Base-by-base conservation (phyloP, 2,888 invertebrate species). In the Drosophila kuntzei region DNA sequence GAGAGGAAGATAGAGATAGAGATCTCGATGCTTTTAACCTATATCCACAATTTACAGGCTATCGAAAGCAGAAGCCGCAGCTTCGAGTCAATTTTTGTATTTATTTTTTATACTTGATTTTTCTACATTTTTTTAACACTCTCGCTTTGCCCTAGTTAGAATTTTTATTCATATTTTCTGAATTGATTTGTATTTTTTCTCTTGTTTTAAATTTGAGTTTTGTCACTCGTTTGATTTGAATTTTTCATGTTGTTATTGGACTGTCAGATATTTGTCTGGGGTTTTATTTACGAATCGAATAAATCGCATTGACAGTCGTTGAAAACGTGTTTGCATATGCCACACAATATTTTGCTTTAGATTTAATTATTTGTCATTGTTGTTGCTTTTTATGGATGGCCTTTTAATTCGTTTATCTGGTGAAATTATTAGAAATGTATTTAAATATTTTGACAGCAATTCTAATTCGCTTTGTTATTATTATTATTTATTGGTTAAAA, bases 11-110 rank as follows among this genome's bases (percentile, higher is more conserved):
- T n/a, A 51, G 16, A 54, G 25, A 66, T 36, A 22, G 41, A 57
- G 61, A 46, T 70, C 71, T 69, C 61, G 50, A 72, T 80, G 71
- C 74, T 53, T 83, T 89, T 86, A 86, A 84, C 89, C 90, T 85
- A 86, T 70, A 87, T 86, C 64, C 70, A 64, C 62, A 53, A 80
- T 87, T 89, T 87, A 66, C 72, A 79, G 76, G 57, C 80, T 64
- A 82, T 81, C 71, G 89, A 76, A 69, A 76, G 54, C 75, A 67
- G 44, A 58, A 55, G 29, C 74, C 61, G 41, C 47, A 49, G 46
- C 46, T 46, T 53, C 18, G 27, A 18, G 18, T 20, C 32, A 53
- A 25, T 27, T 51, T 71, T 63, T 66, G 65, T 18, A 14, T 69
- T 22, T 49, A 41, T 55, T 37, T 54, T 66, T 71, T 67, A n/a